Percentiles rank a stretch among this genome's conserved stretches.
Conservation (phyloP, 2,797 vertebrate genomes). For the Danio albolineatus region DNA sequence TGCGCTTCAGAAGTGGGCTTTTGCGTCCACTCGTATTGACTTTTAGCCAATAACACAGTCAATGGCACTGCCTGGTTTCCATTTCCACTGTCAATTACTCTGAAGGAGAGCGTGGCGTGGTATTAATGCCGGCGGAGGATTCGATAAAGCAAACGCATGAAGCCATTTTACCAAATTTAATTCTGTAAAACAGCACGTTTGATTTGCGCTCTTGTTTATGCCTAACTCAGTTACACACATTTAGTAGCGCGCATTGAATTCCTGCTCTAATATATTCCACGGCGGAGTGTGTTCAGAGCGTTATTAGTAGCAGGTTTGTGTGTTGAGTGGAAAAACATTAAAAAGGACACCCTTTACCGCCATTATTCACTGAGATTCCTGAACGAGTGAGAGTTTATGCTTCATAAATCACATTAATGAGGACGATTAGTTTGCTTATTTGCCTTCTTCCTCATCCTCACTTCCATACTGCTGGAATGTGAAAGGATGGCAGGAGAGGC, state of each 20-base stretch:
- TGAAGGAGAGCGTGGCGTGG: slow-evolving; percentile 65
- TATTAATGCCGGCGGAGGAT: slow-evolving; percentile 61
- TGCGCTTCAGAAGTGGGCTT: slow-evolving; percentile 76
- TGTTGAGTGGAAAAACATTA: slow-evolving; percentile 79
- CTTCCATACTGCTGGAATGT: slow-evolving; percentile 56
- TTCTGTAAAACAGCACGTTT: slow-evolving; percentile 73
- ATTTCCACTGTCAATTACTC: slow-evolving; percentile 79
- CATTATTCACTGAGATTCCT: slow-evolving; percentile 68
- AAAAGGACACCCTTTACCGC: slow-evolving; percentile 73
- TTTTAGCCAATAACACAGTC: slow-evolving; percentile 77
- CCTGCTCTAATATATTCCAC: slow-evolving; percentile 58
- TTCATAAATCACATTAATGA: slow-evolving; percentile 80
- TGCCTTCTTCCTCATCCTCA: slow-evolving; percentile 54
- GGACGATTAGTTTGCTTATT: slow-evolving; percentile 73
- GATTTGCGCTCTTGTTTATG: slow-evolving; percentile 74
- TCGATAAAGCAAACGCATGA: slow-evolving; percentile 77
- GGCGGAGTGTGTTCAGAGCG: background rate
- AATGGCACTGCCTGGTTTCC: slow-evolving; percentile 74
- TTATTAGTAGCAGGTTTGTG: slow-evolving; percentile 52
- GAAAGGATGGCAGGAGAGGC: slow-evolving; percentile 63
- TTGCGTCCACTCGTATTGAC: slow-evolving; percentile 79
- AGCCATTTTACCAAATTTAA: slow-evolving; percentile 76
- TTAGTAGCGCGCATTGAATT: slow-evolving; percentile 72
- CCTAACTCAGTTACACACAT: slow-evolving; percentile 73
- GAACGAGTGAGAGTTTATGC: slow-evolving; percentile 70